Base-by-base conservation (phyloP, 2,113 vertebrate genomes). In the Tragulus kanchil region DNA sequence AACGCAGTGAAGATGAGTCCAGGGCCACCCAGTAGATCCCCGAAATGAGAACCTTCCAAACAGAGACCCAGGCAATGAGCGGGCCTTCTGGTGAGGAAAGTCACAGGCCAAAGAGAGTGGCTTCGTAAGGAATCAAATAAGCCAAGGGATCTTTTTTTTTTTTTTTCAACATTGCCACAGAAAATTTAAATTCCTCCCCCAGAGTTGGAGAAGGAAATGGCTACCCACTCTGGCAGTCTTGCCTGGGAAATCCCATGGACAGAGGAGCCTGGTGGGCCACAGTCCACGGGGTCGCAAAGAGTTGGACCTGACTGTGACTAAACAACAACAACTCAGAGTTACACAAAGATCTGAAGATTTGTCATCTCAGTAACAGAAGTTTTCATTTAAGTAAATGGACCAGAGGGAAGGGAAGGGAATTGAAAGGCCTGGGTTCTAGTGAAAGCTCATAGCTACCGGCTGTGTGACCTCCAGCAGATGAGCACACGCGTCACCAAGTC, bases 61-160 rank as follows among this genome's bases (percentile, higher is more conserved):
- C 11, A 77, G 62, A 31, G 84, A 65, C 28, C 23, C 75, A 19
- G 42, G 56, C 69, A 69, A 64, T 5, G 17, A 75, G 54, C 26
- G 0, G 21, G 59, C 23, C 54, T 61, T 26, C 28, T 5, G 19
- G 26, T 31, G 42, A 67, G 16, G 6, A 79, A 85, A 89, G 28
- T 81, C 73, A 89, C 56, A 89, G 11, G 21, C 19, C 65, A 71
- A 25, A 77, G 56, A 81, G 8, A 81, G 9, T 28, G 14, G 25
- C 56, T 96, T 26, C 36, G 26, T 14, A 90, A 90, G 21, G 28
- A 93, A 85, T 81, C 26, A 62, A 90, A 84, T 56, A 69, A 90
- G 73, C 52, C 42, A 77, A 62, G 42, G 67, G 59, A 36, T 36
- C 36, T 36, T 36, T 36, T 36, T 36, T 36, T 36, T 36, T 36